Base-by-base conservation (phyloP, 2,888 invertebrate species). In the Xestia ashworthii region DNA sequence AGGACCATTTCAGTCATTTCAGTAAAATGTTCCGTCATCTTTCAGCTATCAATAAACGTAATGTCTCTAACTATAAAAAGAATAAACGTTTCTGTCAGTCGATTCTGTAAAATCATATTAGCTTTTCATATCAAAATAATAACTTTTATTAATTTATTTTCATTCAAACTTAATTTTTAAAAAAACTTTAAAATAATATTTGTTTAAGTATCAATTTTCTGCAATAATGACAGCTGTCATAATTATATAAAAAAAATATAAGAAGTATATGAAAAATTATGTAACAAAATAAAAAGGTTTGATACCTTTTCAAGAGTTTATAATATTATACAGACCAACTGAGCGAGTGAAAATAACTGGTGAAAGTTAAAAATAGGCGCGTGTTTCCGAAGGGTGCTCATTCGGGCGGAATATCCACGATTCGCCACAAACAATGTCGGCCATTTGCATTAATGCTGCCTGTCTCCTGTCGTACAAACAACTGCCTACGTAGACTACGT, bases 351-450 rank as follows among this genome's bases (percentile, higher is more conserved):
- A 19, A 9, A 25, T 66, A 76, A 67, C 46, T 44, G 19, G 46
- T 32, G 53, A 25, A 25, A 46, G 55, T 60, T 64, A 83, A 79
- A 75, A 80, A 84, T 75, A 74, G 77, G 64, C 60, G 65, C 55
- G 22, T 87, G 81, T 86, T 84, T 85, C 44, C 58, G 81, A 83
- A 83, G 84, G 73, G 74, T 58, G 77, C 50, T 73, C 70, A 76
- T 74, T 84, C 81, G 60, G 66, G 73, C 71, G 68, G 75, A 86
- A 84, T 50, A 75, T 78, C 73, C 71, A 71, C 69, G 71, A 78
- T 75, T 84, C 65, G 41, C 71, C 84, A 41, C 80, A 81, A n/a
- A 78, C 66, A 74, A 87, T 84, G 84, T 73, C 81, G 58, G 74
- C 73, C 77, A 78, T 87, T 85, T 80, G 81, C 66, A 75, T 84